Evolutionary conservation across 2,797 vertebrate genomes (phyloP).

Genomic region (Adrianichthys oophorus): DNA sequence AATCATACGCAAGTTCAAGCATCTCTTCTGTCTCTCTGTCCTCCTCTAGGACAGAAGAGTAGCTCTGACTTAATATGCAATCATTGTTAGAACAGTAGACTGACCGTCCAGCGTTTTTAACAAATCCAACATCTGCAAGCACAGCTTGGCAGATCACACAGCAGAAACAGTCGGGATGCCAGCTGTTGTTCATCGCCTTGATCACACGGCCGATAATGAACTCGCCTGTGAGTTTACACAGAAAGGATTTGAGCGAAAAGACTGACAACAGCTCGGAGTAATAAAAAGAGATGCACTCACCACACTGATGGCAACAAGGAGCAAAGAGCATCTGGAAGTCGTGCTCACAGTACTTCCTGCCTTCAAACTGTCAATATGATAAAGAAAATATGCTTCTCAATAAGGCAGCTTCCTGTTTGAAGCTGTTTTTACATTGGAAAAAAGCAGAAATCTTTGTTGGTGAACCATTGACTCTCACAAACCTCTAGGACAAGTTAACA

Average conservation of each 20-base stretch:
- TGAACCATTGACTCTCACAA: no score
- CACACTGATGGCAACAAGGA: slow-evolving; percentile 97
- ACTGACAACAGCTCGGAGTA: background rate
- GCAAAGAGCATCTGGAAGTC: slow-evolving; percentile 99
- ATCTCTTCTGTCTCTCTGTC: background rate
- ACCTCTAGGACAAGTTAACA: no score
- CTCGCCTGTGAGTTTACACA: slow-evolving; percentile 79
- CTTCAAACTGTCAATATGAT: slow-evolving; percentile 85
- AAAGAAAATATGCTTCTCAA: background rate
- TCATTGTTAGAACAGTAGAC: slow-evolving; percentile 12
- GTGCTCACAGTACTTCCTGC: slow-evolving; percentile 98
- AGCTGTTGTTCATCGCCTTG: slow-evolving; percentile 99
- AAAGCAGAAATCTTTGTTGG: no score
- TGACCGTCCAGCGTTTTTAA: slow-evolving; percentile 97
- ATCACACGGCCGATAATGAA: slow-evolving; percentile 99
- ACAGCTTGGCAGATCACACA: slow-evolving; percentile 93
- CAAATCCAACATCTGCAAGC: slow-evolving; percentile 95
- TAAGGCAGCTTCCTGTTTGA: no score
- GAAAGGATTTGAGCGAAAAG: background rate
- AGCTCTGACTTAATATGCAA: no score
- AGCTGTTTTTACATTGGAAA: no score
- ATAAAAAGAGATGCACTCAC: slow-evolving; percentile 76
- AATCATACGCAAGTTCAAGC: background rate
- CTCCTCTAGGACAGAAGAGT: no score
- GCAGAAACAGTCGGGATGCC: slow-evolving; percentile 97